phyloP scores from a whole-genome alignment of 2,113 vertebrate species.

The Gymnorhina tibicen region DNA sequence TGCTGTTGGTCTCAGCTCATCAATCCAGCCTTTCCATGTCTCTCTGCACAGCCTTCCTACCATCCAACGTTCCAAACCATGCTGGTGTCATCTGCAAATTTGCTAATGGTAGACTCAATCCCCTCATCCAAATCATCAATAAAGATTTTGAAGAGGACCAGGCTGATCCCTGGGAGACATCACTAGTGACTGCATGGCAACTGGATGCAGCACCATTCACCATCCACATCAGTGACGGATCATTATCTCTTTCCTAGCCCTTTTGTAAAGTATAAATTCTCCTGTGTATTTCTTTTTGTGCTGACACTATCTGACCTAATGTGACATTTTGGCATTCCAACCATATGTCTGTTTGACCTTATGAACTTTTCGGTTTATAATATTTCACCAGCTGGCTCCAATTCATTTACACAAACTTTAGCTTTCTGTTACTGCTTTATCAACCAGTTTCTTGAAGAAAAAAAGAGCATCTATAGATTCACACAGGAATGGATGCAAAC shows the following conservation, averaged over 20 bases:
- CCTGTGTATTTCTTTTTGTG: not conserved
- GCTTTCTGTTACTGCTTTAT: not conserved
- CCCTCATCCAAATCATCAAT: not conserved
- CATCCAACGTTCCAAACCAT: not conserved
- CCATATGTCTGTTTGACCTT: not conserved
- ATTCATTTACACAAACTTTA: not conserved
- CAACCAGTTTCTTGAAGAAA: not conserved
- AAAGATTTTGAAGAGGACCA: not conserved
- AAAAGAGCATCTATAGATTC: not conserved
- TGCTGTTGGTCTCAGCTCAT: not conserved
- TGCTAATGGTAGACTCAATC: not conserved
- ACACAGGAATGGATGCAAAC: not conserved
- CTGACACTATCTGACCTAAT: not conserved
- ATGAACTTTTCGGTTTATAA: not conserved
- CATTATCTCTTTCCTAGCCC: not conserved
- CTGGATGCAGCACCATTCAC: not conserved
- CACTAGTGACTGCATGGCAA: not conserved
- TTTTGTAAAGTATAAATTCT: not conserved
- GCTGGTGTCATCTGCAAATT: rapidly evolving
- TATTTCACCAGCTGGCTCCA: not conserved
- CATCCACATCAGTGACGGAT: not conserved
- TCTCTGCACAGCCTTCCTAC: not conserved
- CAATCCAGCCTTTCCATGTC: not conserved
- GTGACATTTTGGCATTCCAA: not conserved
- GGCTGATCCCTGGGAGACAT: not conserved